Evolutionary conservation across 1,140 invertebrate genomes (phyloP).

Genomic region (Temnothorax nylanderi): DNA sequence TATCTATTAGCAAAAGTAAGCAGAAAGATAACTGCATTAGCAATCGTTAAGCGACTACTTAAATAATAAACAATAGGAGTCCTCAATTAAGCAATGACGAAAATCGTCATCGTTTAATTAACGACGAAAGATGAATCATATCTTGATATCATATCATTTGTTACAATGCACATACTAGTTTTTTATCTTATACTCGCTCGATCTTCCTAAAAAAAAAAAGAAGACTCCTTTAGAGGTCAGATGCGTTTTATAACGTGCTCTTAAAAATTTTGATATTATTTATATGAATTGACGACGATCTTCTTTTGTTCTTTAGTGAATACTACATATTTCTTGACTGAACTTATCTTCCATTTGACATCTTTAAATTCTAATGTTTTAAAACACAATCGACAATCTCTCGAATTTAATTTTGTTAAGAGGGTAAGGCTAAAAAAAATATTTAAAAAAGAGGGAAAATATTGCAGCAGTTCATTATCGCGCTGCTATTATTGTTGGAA

Average conservation of each 20-base stretch:
- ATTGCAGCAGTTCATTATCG: slow-evolving; percentile 9
- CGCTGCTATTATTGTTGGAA: slow-evolving; percentile 17
- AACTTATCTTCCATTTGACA: slow-evolving; percentile 3
- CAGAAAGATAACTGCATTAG: slow-evolving; percentile 44
- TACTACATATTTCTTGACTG: neutral
- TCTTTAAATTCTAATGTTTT: slow-evolving; percentile 25
- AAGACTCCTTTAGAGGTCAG: neutral
- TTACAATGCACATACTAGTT: slow-evolving; percentile 45
- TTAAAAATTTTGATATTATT: slow-evolving; percentile 11
- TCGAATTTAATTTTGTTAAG: neutral
- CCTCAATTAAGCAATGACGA: slow-evolving; percentile 37
- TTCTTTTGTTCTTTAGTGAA: neutral
- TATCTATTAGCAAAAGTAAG: slow-evolving; percentile 45
- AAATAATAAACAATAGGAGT: slow-evolving; percentile 37
- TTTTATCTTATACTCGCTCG: slow-evolving; percentile 49
- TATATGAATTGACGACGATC: neutral
- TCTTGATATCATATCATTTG: slow-evolving; percentile 55
- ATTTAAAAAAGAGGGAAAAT: neutral
- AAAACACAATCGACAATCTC: slow-evolving; percentile 10
- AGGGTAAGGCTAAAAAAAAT: neutral
- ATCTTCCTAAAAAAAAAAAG: slow-evolving; percentile 8
- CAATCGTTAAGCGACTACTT: slow-evolving; percentile 48
- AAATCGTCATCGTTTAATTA: slow-evolving; percentile 31
- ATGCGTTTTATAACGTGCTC: slow-evolving; percentile 10
- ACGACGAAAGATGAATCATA: slow-evolving; percentile 45